Conservation (phyloP, 2,113 vertebrate genomes). For the Chaetura pelagica region DNA sequence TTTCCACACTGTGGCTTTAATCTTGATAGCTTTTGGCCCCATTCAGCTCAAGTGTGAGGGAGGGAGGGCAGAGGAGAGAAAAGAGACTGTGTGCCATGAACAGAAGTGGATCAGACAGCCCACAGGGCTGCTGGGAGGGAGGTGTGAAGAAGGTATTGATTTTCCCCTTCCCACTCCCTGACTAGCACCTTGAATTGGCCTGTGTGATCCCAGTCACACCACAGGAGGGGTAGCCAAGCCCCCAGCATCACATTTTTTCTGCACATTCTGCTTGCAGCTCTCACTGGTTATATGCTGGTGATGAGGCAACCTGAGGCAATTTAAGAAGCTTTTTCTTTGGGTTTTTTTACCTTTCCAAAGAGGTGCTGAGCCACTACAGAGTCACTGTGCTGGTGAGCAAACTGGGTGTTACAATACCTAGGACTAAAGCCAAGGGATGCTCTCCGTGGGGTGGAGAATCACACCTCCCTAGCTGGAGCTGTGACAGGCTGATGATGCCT, state of each 20-base stretch:
- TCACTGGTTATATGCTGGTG: not conserved
- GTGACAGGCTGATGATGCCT: not conserved
- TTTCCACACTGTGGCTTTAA: not conserved
- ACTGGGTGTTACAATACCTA: not conserved
- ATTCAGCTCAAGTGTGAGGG: not conserved
- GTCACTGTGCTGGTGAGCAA: not conserved
- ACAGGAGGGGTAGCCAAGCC: not conserved
- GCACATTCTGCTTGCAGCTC: not conserved
- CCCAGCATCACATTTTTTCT: not conserved
- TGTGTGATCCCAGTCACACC: not conserved
- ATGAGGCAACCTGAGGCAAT: not conserved
- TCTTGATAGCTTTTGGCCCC: not conserved
- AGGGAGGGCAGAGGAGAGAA: not conserved
- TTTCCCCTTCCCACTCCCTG: not conserved
- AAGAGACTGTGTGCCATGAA: rapidly evolving
- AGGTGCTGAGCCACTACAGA: not conserved
- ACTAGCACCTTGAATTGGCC: not conserved
- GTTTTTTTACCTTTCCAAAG: not conserved
- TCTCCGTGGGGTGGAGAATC: not conserved
- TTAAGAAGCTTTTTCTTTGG: not conserved
- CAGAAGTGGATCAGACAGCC: not conserved
- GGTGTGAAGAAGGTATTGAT: not conserved
- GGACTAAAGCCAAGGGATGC: not conserved
- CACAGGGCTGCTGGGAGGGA: not conserved
- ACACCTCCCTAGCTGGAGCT: not conserved